Evolutionary conservation across 1,140 invertebrate species (phyloP).

Genomic region (Lordiphosa stackelbergi): DNA sequence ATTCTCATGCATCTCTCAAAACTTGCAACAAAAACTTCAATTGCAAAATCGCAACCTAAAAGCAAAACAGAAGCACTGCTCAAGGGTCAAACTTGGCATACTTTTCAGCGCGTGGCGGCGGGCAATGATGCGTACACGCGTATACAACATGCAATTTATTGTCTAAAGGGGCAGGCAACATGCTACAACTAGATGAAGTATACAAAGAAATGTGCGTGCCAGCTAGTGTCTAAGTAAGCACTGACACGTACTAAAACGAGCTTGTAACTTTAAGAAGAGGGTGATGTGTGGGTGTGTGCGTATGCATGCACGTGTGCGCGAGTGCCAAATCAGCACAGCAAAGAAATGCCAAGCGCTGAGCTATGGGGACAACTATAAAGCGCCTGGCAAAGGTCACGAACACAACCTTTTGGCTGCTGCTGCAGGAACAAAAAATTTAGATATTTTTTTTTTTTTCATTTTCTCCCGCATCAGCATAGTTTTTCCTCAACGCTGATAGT

Average conservation of each 20-base stretch:
- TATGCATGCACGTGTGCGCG: conserved; percentile 13
- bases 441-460: conserved; percentile 40
- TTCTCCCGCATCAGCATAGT: conserved; percentile 62
- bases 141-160: conserved; percentile 34
- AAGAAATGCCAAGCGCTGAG: conserved; percentile 58
- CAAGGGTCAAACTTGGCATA: conserved; percentile 26
- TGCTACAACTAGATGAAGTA: conserved; percentile 7
- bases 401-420: conserved; percentile 65
- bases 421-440: conserved; percentile 40
- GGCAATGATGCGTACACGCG: conserved; percentile 17
- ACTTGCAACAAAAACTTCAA: too few species aligned
- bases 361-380: conserved; percentile 64
- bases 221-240: conserved; percentile 42
- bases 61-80: neutral
- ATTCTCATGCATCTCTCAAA: too few species aligned
- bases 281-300: conserved; percentile 2
- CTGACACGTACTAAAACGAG: conserved; percentile 47
- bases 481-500: conserved; percentile 69
- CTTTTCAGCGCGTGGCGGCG: conserved; percentile 34
- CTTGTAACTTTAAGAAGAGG: conserved; percentile 37
- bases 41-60: neutral
- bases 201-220: conserved; percentile 37
- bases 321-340: conserved; percentile 63
- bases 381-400: conserved; percentile 69
- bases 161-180: conserved; percentile 4